Percentiles rank a stretch among this genome's conserved stretches.
These are phyloP conservation scores for Bombyx mori DNA, from an alignment of 1,140 invertebrate species.

Conservation along the genomic window ASM3026992v2 NC_085110.1:18756001-18756500, in stretches of 20 bases:
- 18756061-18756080: too few relatives aligned
- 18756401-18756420: too few relatives aligned
- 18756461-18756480: conserved; percentile 34
- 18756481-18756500: conserved; percentile 7
- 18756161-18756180: conserved; percentile 4
- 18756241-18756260: background rate
- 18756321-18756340: background rate
- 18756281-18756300: background rate
- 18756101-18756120: background rate
- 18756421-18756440: too few relatives aligned
- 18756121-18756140: conserved; percentile 2
- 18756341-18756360: too few relatives aligned
- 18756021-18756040: too few relatives aligned
- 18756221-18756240: conserved; percentile 35
- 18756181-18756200: conserved; percentile 25
- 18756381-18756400: too few relatives aligned
- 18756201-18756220: conserved; percentile 29
- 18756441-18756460: background rate
- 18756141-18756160: conserved; percentile 8
- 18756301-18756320: background rate
- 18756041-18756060: too few relatives aligned
- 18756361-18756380: too few relatives aligned
- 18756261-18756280: background rate
- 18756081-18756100: too few relatives aligned
- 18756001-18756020: too few relatives aligned